Conservation (phyloP, 2,888 invertebrate genomes). For the Tetranychus truncatus region DNA sequence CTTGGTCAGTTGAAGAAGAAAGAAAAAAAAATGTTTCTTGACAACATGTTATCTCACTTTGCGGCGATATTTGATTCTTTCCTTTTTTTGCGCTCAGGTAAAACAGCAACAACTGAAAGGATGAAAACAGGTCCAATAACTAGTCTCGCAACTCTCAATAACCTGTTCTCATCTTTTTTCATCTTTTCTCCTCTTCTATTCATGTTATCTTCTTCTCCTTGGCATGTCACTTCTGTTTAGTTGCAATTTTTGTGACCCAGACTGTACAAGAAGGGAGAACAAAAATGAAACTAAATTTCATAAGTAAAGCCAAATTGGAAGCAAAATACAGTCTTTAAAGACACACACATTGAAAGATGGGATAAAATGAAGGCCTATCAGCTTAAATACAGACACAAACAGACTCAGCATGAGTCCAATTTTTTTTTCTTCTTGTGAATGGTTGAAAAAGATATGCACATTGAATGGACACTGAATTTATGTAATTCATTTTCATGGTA, state of each 20-base stretch:
- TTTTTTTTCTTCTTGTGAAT: background rate
- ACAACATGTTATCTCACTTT: background rate
- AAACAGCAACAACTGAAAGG: background rate
- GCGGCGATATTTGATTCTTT: background rate
- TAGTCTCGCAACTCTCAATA: conserved; percentile 5
- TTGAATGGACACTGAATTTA: background rate
- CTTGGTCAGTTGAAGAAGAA: background rate
- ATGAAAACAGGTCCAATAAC: background rate
- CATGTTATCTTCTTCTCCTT: background rate
- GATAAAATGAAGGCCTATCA: background rate
- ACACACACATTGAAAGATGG: background rate
- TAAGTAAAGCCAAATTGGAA: too few relatives aligned
- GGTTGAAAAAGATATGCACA: background rate
- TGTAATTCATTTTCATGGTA: background rate
- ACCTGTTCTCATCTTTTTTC: background rate
- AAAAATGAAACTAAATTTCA: too few relatives aligned
- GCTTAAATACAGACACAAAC: background rate
- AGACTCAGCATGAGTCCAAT: background rate
- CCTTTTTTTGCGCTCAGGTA: background rate
- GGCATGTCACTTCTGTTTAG: background rate
- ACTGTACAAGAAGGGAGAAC: background rate
- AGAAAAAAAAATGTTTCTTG: background rate
- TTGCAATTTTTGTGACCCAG: background rate
- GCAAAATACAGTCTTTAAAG: too few relatives aligned
- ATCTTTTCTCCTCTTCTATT: background rate